Conservation (phyloP, 2,113 vertebrate genomes). For the Castor canadensis region DNA sequence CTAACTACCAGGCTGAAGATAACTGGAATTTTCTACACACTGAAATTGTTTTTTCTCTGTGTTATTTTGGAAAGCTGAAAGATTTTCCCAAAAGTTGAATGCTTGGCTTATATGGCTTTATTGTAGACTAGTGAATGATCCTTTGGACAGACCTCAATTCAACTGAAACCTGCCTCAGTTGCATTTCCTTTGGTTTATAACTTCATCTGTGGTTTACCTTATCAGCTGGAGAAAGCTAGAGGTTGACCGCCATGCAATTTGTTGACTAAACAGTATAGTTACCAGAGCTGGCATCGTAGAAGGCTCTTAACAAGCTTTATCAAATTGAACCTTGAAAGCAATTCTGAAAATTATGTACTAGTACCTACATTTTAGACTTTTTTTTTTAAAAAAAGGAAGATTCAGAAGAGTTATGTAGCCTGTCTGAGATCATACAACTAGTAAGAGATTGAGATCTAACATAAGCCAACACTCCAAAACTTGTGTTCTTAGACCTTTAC, state of each 20-base stretch:
- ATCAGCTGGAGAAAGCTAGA: background rate
- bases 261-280: constrained; percentile 30
- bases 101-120: background rate
- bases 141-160: background rate
- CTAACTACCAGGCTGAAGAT: background rate
- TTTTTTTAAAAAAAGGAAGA: background rate
- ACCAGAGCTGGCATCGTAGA: background rate
- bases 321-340: background rate
- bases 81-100: background rate
- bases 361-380: background rate
- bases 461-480: background rate
- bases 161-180: background rate
- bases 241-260: background rate
- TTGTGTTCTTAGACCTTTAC: background rate
- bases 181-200: constrained; percentile 32
- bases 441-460: background rate
- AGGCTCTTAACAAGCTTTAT: background rate
- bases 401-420: background rate
- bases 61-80: background rate
- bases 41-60: background rate
- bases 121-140: background rate
- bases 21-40: background rate
- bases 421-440: background rate
- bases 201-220: background rate
- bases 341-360: background rate